Conservation (phyloP, 2,113 vertebrate genomes). For the Oncorhynchus kisutch region DNA sequence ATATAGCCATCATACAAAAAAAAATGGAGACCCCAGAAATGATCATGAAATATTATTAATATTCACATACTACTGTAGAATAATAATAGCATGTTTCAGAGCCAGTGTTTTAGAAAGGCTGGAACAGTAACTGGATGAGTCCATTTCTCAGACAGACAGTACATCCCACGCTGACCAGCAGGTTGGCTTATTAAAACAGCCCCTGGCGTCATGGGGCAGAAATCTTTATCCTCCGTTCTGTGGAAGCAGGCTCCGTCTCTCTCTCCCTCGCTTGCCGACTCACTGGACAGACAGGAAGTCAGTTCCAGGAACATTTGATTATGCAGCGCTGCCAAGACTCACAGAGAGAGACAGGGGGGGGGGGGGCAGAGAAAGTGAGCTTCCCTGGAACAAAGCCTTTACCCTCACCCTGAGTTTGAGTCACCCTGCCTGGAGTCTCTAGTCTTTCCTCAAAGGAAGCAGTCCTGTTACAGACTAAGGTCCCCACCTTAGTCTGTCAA, state of each 20-base stretch:
- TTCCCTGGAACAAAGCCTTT: too few species aligned
- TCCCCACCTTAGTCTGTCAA: neutral
- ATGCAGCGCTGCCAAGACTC: slow-evolving; percentile 41
- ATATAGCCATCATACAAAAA: too few species aligned
- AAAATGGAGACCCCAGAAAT: too few species aligned
- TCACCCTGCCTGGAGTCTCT: too few species aligned
- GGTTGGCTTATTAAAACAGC: slow-evolving; percentile 44
- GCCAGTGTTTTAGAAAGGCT: too few species aligned
- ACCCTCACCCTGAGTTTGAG: too few species aligned
- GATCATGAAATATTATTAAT: too few species aligned
- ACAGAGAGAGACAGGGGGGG: slow-evolving; percentile 25
- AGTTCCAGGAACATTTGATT: slow-evolving; percentile 56
- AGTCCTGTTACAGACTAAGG: too few species aligned
- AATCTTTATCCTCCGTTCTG: slow-evolving; percentile 33
- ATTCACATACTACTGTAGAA: too few species aligned
- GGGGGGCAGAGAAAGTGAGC: neutral
- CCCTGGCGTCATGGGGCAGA: slow-evolving; percentile 26
- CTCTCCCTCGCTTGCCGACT: neutral
- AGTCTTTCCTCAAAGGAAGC: too few species aligned
- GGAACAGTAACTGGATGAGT: too few species aligned
- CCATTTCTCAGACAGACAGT: slow-evolving; percentile 1
- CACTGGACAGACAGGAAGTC: slow-evolving; percentile 33
- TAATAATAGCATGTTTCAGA: too few species aligned
- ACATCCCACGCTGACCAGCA: neutral
- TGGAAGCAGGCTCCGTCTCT: slow-evolving; percentile 27